These are phyloP conservation scores for Aurelia sp. DNA, from an alignment of 30 jellyfish, hydroid and myxozoan genomes.

Conservation along the genomic window DNA sequence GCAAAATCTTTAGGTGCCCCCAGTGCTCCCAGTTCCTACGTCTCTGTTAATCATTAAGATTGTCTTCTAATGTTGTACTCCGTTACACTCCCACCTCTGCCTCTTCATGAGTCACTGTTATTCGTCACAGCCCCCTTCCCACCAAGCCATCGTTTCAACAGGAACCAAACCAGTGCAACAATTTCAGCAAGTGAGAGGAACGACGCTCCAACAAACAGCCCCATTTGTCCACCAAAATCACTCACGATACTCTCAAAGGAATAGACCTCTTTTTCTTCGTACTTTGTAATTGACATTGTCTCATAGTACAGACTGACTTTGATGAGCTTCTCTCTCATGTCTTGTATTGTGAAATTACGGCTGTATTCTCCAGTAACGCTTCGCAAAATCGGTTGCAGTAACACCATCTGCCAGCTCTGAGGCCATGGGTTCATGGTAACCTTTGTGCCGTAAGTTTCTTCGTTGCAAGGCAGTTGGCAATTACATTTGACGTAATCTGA, in stretches of 20 bases:
- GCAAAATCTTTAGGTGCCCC: too few species aligned
- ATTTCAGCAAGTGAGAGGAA: slow-evolving; percentile 2
- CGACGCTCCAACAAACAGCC: slow-evolving; percentile 21
- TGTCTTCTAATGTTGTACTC: too few species aligned
- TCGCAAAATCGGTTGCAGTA: not conserved
- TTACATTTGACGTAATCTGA: not conserved
- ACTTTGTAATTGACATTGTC: not conserved
- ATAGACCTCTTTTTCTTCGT: not conserved
- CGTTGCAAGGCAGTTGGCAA: slow-evolving; percentile 29
- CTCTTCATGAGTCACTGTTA: too few species aligned
- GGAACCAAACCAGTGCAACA: not conserved
- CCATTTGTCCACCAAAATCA: slow-evolving; percentile 26
- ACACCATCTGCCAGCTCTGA: slow-evolving; percentile 5
- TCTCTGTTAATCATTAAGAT: too few species aligned
- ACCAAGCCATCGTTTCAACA: too few species aligned
- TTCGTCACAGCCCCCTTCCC: too few species aligned
- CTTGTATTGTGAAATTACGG: slow-evolving; percentile 1
- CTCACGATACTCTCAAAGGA: not conserved
- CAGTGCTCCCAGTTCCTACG: too few species aligned
- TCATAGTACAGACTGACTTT: slow-evolving; percentile 29
- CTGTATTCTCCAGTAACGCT: slow-evolving; percentile 1
- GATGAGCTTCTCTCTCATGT: slow-evolving; percentile 8
- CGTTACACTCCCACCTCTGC: too few species aligned
- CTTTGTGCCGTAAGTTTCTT: slow-evolving; percentile 1
- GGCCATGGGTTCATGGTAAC: slow-evolving; percentile 44